Percentiles rank a stretch among this genome's conserved stretches.
Evolutionary conservation across 2,797 vertebrate species (phyloP).

Genomic region (Enteromius fasciolatus): DNA sequence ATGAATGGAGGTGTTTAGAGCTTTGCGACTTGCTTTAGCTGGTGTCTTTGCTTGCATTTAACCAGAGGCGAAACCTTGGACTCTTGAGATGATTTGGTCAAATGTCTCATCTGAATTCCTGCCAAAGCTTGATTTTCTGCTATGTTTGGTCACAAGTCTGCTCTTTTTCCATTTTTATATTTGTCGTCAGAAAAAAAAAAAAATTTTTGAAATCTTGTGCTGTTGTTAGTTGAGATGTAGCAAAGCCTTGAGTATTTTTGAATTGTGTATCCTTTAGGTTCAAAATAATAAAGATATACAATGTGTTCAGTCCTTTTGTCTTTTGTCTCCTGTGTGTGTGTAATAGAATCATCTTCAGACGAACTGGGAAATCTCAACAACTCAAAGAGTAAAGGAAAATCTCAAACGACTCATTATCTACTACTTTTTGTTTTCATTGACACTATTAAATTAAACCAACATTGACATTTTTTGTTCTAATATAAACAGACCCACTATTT

Average conservation of each 20-base stretch:
- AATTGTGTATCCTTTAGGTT: conserved; percentile 76
- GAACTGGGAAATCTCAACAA: not conserved
- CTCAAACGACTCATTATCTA: not conserved
- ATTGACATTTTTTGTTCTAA: not conserved
- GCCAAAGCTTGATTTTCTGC: conserved; percentile 61
- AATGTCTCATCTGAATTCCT: conserved; percentile 57
- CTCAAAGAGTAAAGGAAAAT: not conserved
- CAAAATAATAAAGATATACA: conserved; percentile 64
- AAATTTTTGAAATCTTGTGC: conserved; percentile 73
- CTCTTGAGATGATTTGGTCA: conserved; percentile 43
- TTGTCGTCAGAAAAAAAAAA: conserved; percentile 64
- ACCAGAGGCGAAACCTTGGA: conserved; percentile 39
- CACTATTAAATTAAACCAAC: not conserved
- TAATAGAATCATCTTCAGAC: not conserved
- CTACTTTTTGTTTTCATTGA: not conserved
- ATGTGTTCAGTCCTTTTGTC: conserved; percentile 67
- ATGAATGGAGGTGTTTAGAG: conserved; percentile 30
- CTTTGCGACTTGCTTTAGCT: conserved; percentile 62
- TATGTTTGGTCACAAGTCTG: conserved; percentile 62
- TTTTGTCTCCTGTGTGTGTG: not conserved
- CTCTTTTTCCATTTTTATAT: conserved; percentile 65
- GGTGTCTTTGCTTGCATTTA: conserved; percentile 62
- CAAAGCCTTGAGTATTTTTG: conserved; percentile 73
- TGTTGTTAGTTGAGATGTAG: conserved; percentile 78
- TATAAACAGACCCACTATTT: not conserved